Conservation (phyloP, 2,113 vertebrate genomes). For the Daboia siamensis region DNA sequence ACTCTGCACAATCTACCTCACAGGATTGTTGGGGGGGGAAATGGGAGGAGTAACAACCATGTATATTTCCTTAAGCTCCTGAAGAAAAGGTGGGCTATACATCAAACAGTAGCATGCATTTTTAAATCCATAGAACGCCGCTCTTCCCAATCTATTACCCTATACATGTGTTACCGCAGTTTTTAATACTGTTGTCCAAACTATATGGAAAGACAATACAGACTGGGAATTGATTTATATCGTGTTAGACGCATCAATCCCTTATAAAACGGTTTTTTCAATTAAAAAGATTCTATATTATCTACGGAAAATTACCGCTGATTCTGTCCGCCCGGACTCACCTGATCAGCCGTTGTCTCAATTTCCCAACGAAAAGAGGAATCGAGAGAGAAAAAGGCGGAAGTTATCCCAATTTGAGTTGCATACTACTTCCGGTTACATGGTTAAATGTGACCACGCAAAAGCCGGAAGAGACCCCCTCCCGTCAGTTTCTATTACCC, state of each 20-base stretch:
- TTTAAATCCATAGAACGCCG: neutral
- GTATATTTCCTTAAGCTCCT: neutral
- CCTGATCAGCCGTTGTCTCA: neutral
- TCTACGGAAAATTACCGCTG: neutral
- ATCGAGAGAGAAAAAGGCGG: neutral
- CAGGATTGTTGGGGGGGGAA: neutral
- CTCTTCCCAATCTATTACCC: neutral
- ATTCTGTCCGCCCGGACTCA: neutral
- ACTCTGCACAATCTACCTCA: neutral
- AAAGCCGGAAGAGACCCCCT: too few relatives aligned
- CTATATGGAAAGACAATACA: neutral
- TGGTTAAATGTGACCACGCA: neutral
- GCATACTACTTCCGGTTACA: conserved; percentile 25
- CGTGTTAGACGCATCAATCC: neutral
- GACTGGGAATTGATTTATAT: neutral
- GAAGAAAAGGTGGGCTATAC: neutral
- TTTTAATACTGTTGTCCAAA: neutral
- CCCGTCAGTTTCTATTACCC: neutral
- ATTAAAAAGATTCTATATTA: neutral
- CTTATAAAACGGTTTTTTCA: neutral
- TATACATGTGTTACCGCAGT: neutral
- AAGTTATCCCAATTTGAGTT: neutral
- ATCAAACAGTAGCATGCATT: neutral
- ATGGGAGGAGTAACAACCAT: neutral
- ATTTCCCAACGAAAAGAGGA: neutral